A percentile compares a stretch with the other conserved stretches of the same genome.
phyloP scores from a whole-genome alignment of 2,797 vertebrate genomes.

The Phataginus tricuspis region DNA sequence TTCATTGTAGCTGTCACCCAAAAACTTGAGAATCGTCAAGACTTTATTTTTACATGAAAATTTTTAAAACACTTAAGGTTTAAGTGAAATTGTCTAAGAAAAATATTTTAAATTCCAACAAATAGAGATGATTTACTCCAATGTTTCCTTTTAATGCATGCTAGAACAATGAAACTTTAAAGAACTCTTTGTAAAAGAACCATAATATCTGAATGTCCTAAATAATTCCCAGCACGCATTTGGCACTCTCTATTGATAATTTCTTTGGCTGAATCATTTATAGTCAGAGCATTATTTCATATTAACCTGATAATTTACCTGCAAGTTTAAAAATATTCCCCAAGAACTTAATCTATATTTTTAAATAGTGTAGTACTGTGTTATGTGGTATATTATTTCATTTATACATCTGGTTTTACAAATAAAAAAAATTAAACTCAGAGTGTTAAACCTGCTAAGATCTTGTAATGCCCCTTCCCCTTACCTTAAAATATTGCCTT shows the following conservation, averaged over 20 bases:
- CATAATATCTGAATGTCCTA: conserved; percentile 19
- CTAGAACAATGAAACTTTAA: conserved; percentile 46
- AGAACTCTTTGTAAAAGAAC: conserved; percentile 16
- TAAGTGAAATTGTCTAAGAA: conserved; percentile 42
- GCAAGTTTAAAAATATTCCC: conserved; percentile 26
- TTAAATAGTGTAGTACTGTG: not conserved
- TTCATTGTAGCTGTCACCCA: not conserved
- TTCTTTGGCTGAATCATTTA: conserved; percentile 22
- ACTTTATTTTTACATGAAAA: conserved; percentile 51
- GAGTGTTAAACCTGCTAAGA: conserved; percentile 34
- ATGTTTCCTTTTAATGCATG: conserved; percentile 43
- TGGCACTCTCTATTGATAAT: conserved; percentile 34
- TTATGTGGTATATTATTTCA: conserved; percentile 1
- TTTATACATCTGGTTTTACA: conserved; percentile 34
- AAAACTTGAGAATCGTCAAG: conserved; percentile 45
- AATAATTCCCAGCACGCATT: not conserved
- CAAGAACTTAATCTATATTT: conserved; percentile 43
- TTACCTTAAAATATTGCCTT: conserved; percentile 52
- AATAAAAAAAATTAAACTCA: conserved; percentile 7
- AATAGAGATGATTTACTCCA: not conserved
- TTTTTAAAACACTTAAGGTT: conserved; percentile 39
- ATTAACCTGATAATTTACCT: conserved; percentile 29
- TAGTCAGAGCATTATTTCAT: conserved; percentile 46
- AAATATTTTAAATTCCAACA: conserved; percentile 56
- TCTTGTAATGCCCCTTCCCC: not conserved